Evolutionary conservation across 2,888 invertebrate genomes (phyloP).

Genomic region (Callyntrura sp.): DNA sequence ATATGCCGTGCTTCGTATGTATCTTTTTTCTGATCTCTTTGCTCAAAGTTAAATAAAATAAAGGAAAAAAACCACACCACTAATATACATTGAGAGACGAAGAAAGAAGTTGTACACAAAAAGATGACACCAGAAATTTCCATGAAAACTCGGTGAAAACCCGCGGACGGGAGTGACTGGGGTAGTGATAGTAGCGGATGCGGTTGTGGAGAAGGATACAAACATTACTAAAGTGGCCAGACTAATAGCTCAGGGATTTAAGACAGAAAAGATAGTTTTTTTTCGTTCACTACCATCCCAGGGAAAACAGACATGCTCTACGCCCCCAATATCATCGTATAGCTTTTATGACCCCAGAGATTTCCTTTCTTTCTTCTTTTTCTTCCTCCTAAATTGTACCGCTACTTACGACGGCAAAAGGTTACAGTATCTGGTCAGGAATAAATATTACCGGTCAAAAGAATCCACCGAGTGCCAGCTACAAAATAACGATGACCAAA

Average conservation of each 20-base stretch:
- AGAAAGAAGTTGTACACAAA: neutral
- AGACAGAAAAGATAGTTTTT: constrained; percentile 67
- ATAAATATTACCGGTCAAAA: constrained; percentile 36
- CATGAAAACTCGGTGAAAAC: constrained; percentile 31
- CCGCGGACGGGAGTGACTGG: neutral
- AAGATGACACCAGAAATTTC: constrained; percentile 45
- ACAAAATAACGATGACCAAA: neutral
- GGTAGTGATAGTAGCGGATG: neutral
- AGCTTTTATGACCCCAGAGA: constrained; percentile 82
- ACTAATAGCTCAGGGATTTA: constrained; percentile 84
- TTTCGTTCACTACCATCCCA: constrained; percentile 66
- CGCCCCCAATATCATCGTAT: constrained; percentile 47
- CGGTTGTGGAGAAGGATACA: constrained; percentile 58
- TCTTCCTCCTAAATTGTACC: neutral
- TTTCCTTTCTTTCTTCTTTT: constrained; percentile 66
- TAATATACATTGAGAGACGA: neutral
- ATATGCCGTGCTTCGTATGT: neutral
- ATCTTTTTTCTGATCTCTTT: constrained; percentile 24
- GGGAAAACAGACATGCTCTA: constrained; percentile 20
- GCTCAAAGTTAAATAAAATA: constrained; percentile 53
- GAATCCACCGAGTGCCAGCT: neutral
- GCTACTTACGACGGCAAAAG: neutral
- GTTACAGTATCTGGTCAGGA: constrained; percentile 10
- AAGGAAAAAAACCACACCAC: constrained; percentile 5
- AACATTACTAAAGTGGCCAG: constrained; percentile 84